Evolutionary conservation across 1,140 invertebrate genomes (phyloP).

Genomic region (Drosophila novamexicana): DNA sequence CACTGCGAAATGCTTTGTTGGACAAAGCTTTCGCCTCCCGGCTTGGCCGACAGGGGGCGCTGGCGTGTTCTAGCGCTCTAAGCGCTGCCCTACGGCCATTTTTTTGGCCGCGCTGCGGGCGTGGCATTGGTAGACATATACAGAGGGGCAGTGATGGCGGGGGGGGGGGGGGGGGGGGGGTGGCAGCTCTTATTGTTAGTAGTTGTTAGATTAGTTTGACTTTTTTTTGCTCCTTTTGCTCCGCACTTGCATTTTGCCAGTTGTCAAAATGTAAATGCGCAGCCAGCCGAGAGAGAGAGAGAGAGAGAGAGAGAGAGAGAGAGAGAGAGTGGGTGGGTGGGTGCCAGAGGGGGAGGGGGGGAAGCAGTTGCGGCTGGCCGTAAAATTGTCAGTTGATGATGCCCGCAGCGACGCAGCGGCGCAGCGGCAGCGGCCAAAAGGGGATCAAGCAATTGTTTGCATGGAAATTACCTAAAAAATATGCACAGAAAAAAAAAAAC

Average conservation of each 20-base stretch:
- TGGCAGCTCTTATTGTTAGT: constrained; percentile 66
- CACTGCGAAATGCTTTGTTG: constrained; percentile 78
- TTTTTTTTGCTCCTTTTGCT: constrained; percentile 61
- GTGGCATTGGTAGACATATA: background rate
- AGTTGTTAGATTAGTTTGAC: constrained; percentile 82
- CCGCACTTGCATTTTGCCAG: constrained; percentile 43
- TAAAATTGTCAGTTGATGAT: constrained; percentile 76
- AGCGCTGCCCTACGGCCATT: constrained; percentile 27
- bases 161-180: no score
- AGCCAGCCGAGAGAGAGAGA: constrained; percentile 27
- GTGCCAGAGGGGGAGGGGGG: background rate
- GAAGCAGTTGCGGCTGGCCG: constrained; percentile 9
- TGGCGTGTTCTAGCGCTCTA: constrained; percentile 1
- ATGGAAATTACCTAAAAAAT: constrained; percentile 64
- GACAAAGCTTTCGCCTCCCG: constrained; percentile 32
- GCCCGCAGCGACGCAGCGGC: constrained; percentile 9
- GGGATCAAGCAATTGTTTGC: constrained; percentile 67
- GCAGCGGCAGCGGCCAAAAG: constrained; percentile 9
- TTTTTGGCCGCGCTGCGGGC: background rate
- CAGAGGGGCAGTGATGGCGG: background rate
- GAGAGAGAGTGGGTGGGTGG: background rate
- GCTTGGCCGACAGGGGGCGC: background rate
- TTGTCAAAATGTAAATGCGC: constrained; percentile 76
- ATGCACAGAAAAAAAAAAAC: constrained; percentile 14
- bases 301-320: background rate